Evolutionary conservation across 2,797 vertebrate genomes (phyloP).

Genomic region (Anas georgica): DNA sequence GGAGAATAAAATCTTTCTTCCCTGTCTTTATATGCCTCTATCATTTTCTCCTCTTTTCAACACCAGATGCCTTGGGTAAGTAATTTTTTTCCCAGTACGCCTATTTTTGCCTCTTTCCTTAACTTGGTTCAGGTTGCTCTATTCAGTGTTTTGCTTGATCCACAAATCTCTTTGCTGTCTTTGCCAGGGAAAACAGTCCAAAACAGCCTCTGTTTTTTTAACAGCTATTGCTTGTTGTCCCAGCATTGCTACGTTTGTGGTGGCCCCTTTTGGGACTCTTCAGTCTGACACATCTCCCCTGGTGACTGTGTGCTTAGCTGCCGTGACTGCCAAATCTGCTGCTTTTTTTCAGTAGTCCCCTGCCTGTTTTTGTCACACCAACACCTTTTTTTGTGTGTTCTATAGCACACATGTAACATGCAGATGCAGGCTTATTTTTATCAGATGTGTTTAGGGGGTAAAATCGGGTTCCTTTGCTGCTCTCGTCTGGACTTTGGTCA

Average conservation of each 20-base stretch:
- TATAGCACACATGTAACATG: fast-evolving
- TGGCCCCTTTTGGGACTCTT: neutral
- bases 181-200: too few species aligned
- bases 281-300: neutral
- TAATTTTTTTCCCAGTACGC: neutral
- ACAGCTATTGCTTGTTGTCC: neutral
- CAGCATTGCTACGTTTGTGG: neutral
- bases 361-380: neutral
- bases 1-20: neutral
- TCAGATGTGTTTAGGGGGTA: neutral
- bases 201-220: neutral
- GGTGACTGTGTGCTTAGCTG: neutral
- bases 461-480: neutral
- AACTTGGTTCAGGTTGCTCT: neutral
- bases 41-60: neutral
- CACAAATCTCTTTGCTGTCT: neutral
- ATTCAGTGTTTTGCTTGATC: neutral
- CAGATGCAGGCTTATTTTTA: neutral
- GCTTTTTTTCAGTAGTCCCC: neutral
- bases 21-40: neutral
- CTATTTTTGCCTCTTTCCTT: neutral
- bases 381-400: too few species aligned
- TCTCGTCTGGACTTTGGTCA: neutral
- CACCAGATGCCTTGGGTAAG: neutral
- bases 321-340: neutral